Evolutionary conservation across 2,888 invertebrate species (phyloP).

Genomic region (Julus scandinavius): DNA sequence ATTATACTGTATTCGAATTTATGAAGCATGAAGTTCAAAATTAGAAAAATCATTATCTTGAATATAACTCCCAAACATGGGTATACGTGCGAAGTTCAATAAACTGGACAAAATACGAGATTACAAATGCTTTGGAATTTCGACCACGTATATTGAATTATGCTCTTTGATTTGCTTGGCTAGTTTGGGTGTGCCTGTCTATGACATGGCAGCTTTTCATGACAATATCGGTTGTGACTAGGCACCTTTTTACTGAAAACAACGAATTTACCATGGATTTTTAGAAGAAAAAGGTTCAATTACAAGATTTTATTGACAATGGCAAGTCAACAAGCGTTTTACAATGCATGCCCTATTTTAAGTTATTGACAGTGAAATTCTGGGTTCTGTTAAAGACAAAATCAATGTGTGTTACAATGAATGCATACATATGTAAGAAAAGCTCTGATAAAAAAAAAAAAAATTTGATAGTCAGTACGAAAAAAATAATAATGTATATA

Average conservation of each 20-base stretch:
- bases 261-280: background rate
- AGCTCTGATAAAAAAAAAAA: background rate
- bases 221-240: background rate
- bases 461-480: background rate
- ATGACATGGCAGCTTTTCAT: slow-evolving; percentile 24
- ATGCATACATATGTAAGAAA: background rate
- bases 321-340: background rate
- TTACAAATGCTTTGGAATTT: background rate
- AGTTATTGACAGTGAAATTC: slow-evolving; percentile 2
- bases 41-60: background rate
- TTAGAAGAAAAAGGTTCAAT: background rate
- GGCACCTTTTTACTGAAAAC: background rate
- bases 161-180: background rate
- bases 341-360: background rate
- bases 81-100: background rate
- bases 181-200: slow-evolving; percentile 32
- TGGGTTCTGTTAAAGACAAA: background rate
- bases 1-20: background rate
- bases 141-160: background rate
- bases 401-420: background rate
- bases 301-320: slow-evolving; percentile 9
- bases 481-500: background rate
- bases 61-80: background rate
- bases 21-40: background rate
- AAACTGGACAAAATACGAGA: background rate